Evolutionary conservation across 1,140 invertebrate genomes (phyloP).

Genomic region (Drosophila setifemur): DNA sequence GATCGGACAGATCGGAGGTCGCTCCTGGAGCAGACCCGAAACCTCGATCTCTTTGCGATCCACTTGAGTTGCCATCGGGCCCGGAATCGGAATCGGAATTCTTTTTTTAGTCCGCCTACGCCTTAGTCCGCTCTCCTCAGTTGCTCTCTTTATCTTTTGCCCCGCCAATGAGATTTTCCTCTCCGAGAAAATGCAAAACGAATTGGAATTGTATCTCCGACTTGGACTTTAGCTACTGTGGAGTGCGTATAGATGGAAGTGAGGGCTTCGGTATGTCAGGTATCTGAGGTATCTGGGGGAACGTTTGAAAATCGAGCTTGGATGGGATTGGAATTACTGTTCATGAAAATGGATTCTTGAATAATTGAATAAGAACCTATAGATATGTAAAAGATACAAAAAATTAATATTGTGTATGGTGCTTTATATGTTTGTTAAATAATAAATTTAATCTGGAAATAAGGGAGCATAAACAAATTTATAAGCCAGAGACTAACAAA

Average conservation of each 20-base stretch:
- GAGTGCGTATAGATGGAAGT: constrained; percentile 5
- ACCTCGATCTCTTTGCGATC: constrained; percentile 23
- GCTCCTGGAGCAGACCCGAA: constrained; percentile 12
- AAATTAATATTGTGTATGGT: too few species aligned
- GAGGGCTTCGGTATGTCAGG: constrained; percentile 17
- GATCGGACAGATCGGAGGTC: constrained; percentile 21
- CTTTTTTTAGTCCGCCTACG: constrained; percentile 72
- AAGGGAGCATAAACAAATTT: too few species aligned
- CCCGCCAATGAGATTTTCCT: constrained; percentile 13
- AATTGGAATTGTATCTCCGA: constrained; percentile 5
- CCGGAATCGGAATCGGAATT: constrained; percentile 19
- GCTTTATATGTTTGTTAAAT: too few species aligned
- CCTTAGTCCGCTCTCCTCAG: constrained; percentile 41
- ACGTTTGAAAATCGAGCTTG: background rate
- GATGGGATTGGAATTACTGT: background rate
- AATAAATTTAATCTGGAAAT: too few species aligned
- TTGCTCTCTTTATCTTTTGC: constrained; percentile 6
- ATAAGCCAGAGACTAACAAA: too few species aligned
- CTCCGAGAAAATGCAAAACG: constrained; percentile 15
- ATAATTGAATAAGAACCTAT: background rate
- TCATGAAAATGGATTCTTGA: background rate
- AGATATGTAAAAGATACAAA: too few species aligned
- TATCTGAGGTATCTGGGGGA: constrained; percentile 21
- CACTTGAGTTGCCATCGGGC: constrained; percentile 35
- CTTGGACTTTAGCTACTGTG: constrained; percentile 29